phyloP scores from a whole-genome alignment of 2,797 vertebrate species.

The Xenopus petersii region DNA sequence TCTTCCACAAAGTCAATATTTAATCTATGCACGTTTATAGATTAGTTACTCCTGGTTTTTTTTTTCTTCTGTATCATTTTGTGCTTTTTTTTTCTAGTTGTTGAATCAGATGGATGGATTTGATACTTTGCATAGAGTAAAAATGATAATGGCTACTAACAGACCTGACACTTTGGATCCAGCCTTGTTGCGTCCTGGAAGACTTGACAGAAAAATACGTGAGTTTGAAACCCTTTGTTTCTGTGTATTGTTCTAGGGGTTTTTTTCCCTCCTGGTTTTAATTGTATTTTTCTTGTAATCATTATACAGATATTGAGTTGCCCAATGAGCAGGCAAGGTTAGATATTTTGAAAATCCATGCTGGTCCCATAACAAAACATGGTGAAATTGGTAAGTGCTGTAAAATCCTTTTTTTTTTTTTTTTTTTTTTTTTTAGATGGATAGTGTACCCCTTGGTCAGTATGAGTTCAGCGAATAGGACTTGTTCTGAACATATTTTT shows the following conservation, averaged over 20 bases:
- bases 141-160: slow-evolving; percentile 99
- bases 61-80: too few relatives aligned
- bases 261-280: too few relatives aligned
- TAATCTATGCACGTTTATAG: too few relatives aligned
- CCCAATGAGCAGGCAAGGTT: slow-evolving; percentile 96
- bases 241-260: too few relatives aligned
- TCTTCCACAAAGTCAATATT: too few relatives aligned
- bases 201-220: slow-evolving; percentile 97
- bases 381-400: slow-evolving; percentile 85
- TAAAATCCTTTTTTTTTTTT: too few relatives aligned
- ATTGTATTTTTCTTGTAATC: slow-evolving; percentile 33
- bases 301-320: slow-evolving; percentile 85
- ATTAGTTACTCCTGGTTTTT: too few relatives aligned
- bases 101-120: slow-evolving; percentile 99
- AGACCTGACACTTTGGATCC: slow-evolving; percentile 95
- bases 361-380: slow-evolving; percentile 94
- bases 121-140: slow-evolving; percentile 95
- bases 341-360: slow-evolving; percentile 96
- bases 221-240: slow-evolving; percentile 55
- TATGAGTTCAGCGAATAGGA: too few relatives aligned
- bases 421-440: too few relatives aligned
- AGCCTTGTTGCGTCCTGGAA: slow-evolving; percentile 87
- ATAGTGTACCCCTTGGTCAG: too few relatives aligned
- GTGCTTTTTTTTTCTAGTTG: slow-evolving; percentile 65
- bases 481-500: too few relatives aligned